Evolutionary conservation across 2,888 invertebrate species (phyloP), one percentile per base, ranked within the genome.

Genomic region (Netelia fuscicornis): DNA sequence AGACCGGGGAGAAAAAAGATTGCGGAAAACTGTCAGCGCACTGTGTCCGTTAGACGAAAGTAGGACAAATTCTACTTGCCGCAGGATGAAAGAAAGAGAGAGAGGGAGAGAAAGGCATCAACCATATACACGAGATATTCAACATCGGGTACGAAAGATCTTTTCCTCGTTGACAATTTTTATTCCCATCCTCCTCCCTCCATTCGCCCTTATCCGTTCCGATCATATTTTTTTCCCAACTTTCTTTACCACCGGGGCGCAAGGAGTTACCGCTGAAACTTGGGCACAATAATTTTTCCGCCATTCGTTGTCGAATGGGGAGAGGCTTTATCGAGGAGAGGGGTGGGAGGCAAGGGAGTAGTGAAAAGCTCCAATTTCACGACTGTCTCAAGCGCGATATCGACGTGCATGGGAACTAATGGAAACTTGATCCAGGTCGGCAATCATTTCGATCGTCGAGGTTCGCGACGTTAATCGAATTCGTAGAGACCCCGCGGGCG

Each of bases 391-490:
- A 44, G 71, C n/a, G 65, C 70, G 65, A 79, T 78, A 81, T 84
- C 75, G 81, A 80, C 81, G 65, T 52, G 78, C 52, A 48, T n/a
- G 23, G 79, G 48, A 76, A 81, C 74, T 81, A 83, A 81, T 77
- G 85, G 76, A 75, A 82, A 77, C 83, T 83, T 86, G 79, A 86
- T 88, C 87, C 87, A 87, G 86, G 80, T 89, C 89, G 89, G 86
- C 90, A 89, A 90, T 92, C 89, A 89, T 91, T 90, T 89, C 90
- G 90, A 91, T 91, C 91, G 90, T 89, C 90, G 90, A 89, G 87
- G 89, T 86, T 64, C 71, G 72, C 85, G 90, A 91, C 91, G 90
- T 90, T 93, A 92, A 93, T 92, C 91, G 91, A 92, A 91, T 92
- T 91, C 88, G 90, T 88, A 91, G 90, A 91, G 90, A 88, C 87